Evolutionary conservation across 2,797 vertebrate species (phyloP), one percentile per base, ranked within the genome.

Genomic region (Oceanodroma leucorhoa): DNA sequence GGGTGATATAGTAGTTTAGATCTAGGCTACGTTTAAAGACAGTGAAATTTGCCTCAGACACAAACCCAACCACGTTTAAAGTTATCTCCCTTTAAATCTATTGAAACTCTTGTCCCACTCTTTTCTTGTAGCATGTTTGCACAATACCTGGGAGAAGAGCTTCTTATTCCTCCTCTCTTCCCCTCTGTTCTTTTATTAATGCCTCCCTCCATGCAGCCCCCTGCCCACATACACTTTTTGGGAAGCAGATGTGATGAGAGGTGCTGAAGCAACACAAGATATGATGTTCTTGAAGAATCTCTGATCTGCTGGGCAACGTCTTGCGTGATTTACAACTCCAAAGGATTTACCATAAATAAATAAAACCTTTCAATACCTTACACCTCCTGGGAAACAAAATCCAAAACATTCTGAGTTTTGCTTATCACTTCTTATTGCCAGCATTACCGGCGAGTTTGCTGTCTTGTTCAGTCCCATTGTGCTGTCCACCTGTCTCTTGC

Each of bases 291-390:
- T 86, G 66, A 84, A 88, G 50, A 89, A 78, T 50, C 36, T 83
- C 89, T 87, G 73, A 50, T 77, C 75, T 67, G 45, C 57, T 80
- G 60, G 71, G n/a, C n/a, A 80, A 20, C 0, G 6, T 55, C 65
- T 65, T 65, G 43, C 2, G 40, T 81, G 80, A 79, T 79, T 84
- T 90, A 30, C 12, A 83, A 2, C 21, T 80, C 53, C 36, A 46
- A 85, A 90, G 34, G 30, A n/a, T 50, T 96, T 50, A 48, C 71
- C 32, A 41, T 61, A 66, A 91, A 81, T 57, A 87, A 94, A 88
- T 46, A 77, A 70, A 90, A 61, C 11, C 27, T 90, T 93, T 88
- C 64, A 84, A 61, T 45, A 84, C 23, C 60, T 73, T 73, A 50
- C 15, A 57, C 27, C 48, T 90, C 50, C 50, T 61, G 65, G 57